Base-by-base conservation (phyloP, 2,797 vertebrate species). In the Oceanodroma leucorhoa region DNA sequence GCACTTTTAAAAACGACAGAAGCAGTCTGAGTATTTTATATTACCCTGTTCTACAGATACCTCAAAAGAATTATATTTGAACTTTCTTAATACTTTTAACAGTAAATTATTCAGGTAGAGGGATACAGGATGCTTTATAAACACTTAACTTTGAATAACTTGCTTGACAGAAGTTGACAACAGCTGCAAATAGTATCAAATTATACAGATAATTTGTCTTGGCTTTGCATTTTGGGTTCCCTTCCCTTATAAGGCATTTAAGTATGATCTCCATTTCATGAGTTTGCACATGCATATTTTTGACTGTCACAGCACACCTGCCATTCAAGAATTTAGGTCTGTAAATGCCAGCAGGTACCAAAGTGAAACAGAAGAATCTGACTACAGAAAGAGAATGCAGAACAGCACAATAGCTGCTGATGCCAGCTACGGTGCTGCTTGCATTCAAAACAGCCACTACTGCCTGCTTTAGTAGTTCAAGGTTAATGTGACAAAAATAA, bases 401-500 rank as follows among this genome's bases (percentile, higher is more conserved):
- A 86, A 32, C 22, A 75, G 58, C 60, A 89, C 46, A 55, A 27
- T 50, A 90, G 54, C 54, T 94, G 88, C 90, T 81, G 65, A 38
- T 46, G 71, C 54, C 88, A 79, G 72, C 50, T 62, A 48, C 0
- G 0, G 43, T 55, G 78, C 73, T 83, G 27, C 73, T 73, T 81
- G 46, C 50, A 82, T 92, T 93, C 70, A 87, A 69, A 95, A 57
- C 43, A 69, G 70, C 69, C 90, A 40, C 36, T 78, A 73, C 55
- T 76, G 94, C 58, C 87, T 93, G 50, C 27, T 75, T 86, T 90
- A 89, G 61, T 46, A 87, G 89, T 61, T 93, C 92, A 96, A 96
- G 94, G 95, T 91, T 90, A 96, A 91, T 43, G 32, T 66, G 82
- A 94, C 92, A 94, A 91, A 94, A 96, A 83, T 60, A 94, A 94